A percentile compares a stretch with the other conserved stretches of the same genome.
phyloP scores from a whole-genome alignment of 2,797 vertebrate genomes.

The Rhabdomys pumilio region DNA sequence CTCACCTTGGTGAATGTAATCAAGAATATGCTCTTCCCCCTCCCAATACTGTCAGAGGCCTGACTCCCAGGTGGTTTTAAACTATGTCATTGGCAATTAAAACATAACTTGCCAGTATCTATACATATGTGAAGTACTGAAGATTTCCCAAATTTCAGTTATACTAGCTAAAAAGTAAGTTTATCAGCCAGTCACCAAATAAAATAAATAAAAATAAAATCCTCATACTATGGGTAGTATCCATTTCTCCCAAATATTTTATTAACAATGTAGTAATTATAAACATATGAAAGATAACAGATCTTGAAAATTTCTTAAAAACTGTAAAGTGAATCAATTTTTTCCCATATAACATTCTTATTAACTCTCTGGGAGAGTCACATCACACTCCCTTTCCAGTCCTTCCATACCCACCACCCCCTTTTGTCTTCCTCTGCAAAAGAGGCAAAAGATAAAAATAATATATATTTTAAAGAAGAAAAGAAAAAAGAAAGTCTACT shows the following conservation, averaged over 20 bases:
- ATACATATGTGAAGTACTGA: not conserved
- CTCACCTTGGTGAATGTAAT: not conserved
- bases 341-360: no score
- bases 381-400: no score
- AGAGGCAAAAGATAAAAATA: not conserved
- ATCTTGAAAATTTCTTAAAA: slow-evolving; percentile 63
- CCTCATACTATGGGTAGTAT: slow-evolving; percentile 41
- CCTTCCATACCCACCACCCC: not conserved
- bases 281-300: slow-evolving; percentile 32
- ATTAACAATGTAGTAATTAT: slow-evolving; percentile 50
- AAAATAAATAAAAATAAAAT: slow-evolving; percentile 55
- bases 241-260: slow-evolving; percentile 17
- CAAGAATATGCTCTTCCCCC: not conserved
- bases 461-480: not conserved
- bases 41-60: not conserved
- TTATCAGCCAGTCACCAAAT: slow-evolving; percentile 3
- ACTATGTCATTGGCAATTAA: not conserved
- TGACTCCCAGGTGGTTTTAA: not conserved
- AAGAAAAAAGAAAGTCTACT: not conserved
- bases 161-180: not conserved
- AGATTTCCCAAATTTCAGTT: slow-evolving; percentile 25
- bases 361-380: no score
- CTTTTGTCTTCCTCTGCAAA: not conserved
- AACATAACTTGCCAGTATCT: not conserved
- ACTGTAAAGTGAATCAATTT: not conserved